Evolutionary conservation across 1,140 invertebrate genomes (phyloP).

Genomic region (Stegodyphus dumicola): DNA sequence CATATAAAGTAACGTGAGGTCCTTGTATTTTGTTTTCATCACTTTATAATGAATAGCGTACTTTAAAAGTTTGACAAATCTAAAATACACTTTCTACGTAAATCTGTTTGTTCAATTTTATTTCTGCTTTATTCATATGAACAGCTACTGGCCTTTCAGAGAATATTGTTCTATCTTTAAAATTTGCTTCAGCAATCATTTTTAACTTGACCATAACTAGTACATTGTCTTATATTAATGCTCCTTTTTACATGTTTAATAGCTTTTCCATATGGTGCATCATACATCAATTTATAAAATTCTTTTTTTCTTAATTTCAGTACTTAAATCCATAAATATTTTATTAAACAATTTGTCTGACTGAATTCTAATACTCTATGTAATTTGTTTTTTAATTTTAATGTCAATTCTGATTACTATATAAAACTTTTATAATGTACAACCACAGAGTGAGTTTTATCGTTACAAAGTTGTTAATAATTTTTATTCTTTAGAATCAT

Average conservation of each 20-base stretch:
- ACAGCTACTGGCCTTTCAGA: slow-evolving; percentile 2
- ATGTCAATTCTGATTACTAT: slow-evolving; percentile 69
- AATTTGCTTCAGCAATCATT: neutral
- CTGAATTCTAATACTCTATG: slow-evolving; percentile 70
- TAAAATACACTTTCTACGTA: slow-evolving; percentile 2
- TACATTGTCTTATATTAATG: neutral
- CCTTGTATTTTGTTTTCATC: neutral
- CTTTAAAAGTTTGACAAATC: slow-evolving; percentile 60
- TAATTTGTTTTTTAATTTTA: slow-evolving; percentile 70
- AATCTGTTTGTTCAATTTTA: slow-evolving; percentile 10
- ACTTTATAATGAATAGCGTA: slow-evolving; percentile 65
- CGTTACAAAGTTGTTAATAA: slow-evolving; percentile 22
- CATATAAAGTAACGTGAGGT: slow-evolving; percentile 5
- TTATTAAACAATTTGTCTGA: slow-evolving; percentile 70
- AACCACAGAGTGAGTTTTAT: slow-evolving; percentile 68
- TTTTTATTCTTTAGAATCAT: slow-evolving; percentile 53
- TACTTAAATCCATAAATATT: slow-evolving; percentile 67
- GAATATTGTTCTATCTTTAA: slow-evolving; percentile 64
- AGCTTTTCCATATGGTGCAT: slow-evolving; percentile 13
- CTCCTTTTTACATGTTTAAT: neutral
- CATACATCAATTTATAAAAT: slow-evolving; percentile 11
- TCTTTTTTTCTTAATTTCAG: slow-evolving; percentile 63
- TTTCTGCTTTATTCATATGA: neutral
- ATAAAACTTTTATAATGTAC: slow-evolving; percentile 71
- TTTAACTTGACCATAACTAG: neutral